These are phyloP conservation scores for Chaitophorus viminalis DNA, from an alignment of 2,888 invertebrate species.

Conservation along the genomic window DNA sequence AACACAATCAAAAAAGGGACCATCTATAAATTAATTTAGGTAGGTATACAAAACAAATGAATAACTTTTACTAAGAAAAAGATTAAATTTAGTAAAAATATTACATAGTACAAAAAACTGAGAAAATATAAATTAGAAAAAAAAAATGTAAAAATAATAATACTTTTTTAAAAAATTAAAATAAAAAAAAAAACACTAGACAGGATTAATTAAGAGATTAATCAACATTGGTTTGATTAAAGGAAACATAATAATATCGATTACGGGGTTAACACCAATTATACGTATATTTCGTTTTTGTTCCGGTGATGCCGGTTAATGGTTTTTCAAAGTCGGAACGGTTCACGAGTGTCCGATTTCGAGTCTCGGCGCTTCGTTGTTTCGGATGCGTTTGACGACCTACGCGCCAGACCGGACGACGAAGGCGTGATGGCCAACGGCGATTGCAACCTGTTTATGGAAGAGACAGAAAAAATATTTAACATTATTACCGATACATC, in stretches of 20 bases:
- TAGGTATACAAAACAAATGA: not conserved
- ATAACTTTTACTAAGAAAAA: not conserved
- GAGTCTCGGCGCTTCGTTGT: conserved; percentile 66
- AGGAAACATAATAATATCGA: conserved; percentile 34
- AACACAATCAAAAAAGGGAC: not conserved
- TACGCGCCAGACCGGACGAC: conserved; percentile 70
- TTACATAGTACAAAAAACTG: not conserved
- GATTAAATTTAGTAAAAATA: not conserved
- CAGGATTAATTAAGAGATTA: conserved; percentile 62
- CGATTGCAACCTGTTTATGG: conserved; percentile 29
- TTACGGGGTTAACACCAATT: conserved; percentile 46
- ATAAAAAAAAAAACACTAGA: conserved; percentile 42
- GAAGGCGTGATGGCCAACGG: conserved; percentile 35
- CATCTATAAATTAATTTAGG: not conserved
- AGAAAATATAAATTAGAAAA: conserved; percentile 14
- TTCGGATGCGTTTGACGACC: conserved; percentile 77
- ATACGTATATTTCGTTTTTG: not conserved
- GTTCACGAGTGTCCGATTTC: conserved; percentile 68
- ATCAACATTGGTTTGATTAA: conserved; percentile 58
- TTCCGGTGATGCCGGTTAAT: not conserved
- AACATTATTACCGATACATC: not conserved
- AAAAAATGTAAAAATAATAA: conserved; percentile 32
- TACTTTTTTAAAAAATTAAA: conserved; percentile 43
- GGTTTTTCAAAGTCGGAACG: conserved; percentile 67
- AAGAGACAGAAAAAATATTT: not conserved